Evolutionary conservation across 2,113 vertebrate species (phyloP), one percentile per base, ranked within the genome.

Genomic region (Brachyhypopomus gauderio): DNA sequence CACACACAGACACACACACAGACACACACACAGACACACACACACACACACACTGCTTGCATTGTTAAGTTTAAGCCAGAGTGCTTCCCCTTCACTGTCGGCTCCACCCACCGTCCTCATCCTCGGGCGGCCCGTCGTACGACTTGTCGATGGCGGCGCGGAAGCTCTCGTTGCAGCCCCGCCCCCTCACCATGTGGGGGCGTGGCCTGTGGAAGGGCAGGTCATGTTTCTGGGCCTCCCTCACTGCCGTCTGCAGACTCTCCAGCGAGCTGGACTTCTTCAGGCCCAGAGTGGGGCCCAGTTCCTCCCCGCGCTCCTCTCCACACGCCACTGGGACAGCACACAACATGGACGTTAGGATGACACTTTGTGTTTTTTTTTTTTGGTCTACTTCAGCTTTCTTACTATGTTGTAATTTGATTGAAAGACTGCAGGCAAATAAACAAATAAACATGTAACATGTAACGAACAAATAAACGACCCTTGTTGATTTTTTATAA

Each of bases 141-240:
- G 98, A 99, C 83, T 99, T 99, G 90, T 99, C 98, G 34, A 99
- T 99, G 75, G 98, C 98, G 0, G 97, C 97, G 78, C 98, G 87
- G 94, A 99, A 99, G 88, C 97, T 99, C 88, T 99, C 97, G 0
- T 99, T 99, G 87, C 97, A 99, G 55, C 97, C 98, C 4, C 97
- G 93, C 16, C 97, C 97, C 19, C 98, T 94, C 41, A 97, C 95
- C 94, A 99, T 97, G 22, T 98, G 96, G 2, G 96, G 94, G 25
- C 96, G 93, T 52, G 97, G 97, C 48, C 97, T 94, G 88, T 98
- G 96, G 85, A 99, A 98, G 7, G 96, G 96, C 27, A 97, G 95
- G 0, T 98, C 96, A 0, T 93, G 97, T 87, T 96, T 98, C 64
- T 94, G 92, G 81, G 97, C 96, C 91, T 98, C 97, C 0, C 95